These are phyloP conservation scores for Rhea americana DNA, from an alignment of 2,113 vertebrate genomes.

Conservation along the genomic window DNA sequence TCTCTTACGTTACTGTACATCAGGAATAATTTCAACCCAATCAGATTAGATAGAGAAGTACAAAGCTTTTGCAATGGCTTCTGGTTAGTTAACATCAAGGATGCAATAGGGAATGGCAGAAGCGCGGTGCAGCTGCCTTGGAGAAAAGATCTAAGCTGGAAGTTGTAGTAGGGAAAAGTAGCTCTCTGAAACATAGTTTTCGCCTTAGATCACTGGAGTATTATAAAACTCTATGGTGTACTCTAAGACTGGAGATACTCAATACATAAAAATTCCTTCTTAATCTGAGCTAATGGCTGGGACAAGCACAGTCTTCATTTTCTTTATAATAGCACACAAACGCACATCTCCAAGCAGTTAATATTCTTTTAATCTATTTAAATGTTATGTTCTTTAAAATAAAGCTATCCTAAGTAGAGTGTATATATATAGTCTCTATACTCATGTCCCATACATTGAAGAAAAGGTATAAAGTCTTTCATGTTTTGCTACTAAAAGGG, in stretches of 20 bases:
- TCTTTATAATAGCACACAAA: background rate
- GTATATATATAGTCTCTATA: background rate
- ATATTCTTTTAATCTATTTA: background rate
- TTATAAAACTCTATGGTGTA: background rate
- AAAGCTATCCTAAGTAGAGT: background rate
- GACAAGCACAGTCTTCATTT: background rate
- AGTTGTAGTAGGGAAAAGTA: background rate
- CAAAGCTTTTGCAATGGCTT: background rate
- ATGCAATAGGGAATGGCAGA: background rate
- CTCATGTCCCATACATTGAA: background rate
- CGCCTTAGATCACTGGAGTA: background rate
- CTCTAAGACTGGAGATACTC: background rate
- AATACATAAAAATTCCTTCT: background rate
- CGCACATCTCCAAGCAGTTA: background rate
- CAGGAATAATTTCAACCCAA: background rate
- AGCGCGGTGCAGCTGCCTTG: background rate
- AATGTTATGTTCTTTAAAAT: background rate
- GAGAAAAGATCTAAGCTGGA: background rate
- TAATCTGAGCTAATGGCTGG: background rate
- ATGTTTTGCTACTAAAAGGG: conserved; percentile 1
- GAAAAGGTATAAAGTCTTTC: conserved; percentile 11
- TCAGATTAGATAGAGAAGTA: background rate
- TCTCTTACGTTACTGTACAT: background rate
- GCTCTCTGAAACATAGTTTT: background rate
- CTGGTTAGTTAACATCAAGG: background rate